Base-by-base conservation (phyloP, 2,888 invertebrate genomes). In the Cantharis rustica region DNA sequence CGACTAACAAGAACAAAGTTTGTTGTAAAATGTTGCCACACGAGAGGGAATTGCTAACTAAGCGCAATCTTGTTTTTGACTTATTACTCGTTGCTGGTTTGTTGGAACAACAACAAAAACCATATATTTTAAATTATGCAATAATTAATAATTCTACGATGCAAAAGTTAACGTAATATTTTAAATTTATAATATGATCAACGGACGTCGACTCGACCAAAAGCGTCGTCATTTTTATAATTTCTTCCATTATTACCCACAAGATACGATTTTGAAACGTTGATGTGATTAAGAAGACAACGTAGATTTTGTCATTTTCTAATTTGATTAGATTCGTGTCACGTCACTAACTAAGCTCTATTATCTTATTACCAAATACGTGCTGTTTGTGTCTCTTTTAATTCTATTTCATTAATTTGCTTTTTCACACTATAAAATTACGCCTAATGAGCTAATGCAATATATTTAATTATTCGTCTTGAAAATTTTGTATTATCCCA, bases 41-140 rank as follows among this genome's bases (percentile, higher is more conserved):
- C 74, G 63, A 73, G 73, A 74, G 77, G 77, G 75, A 78, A 78
- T 78, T 78, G 71, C 78, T 78, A 78, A 78, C 75, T 73, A 75
- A 75, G 72, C 69, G 71, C 72, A 78, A 78, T 78, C 75, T 78
- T 78, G 78, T 78, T 75, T 77, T 72, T 78, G 75, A 78, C 72
- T 75, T 75, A 78, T 78, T 75, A 72, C 72, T 63, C 31, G 23
- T 75, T 75, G 70, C 71, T 61, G 71, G 69, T 47, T 47, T 47
- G 47, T 47, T 47, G n/a, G 47, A 47, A 47, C 47, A 47, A 47
- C 47, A 47, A 47, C 13, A 47, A 47, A 47, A 47, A 47, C 47
- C 47, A n/a, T 47, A 47, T 47, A 47, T 47, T 47, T 47, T 47
- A 47, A n/a, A 47, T 47, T 47, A 47, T n/a, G 9, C n/a, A 47